A percentile compares a stretch with the other conserved stretches of the same genome.
Evolutionary conservation across 2,888 invertebrate species (phyloP).

Genomic region (Pammene aurita): DNA sequence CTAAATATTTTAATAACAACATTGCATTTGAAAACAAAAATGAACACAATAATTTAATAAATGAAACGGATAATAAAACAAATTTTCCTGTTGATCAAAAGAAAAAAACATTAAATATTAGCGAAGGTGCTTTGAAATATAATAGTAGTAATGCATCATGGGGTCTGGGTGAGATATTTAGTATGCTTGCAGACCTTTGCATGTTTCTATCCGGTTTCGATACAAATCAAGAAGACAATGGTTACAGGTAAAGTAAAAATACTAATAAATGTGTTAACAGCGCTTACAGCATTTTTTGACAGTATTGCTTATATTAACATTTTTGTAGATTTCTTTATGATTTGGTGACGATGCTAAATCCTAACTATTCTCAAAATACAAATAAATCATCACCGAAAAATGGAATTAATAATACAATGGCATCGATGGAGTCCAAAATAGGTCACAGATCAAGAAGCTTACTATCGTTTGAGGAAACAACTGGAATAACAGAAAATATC

Average conservation of each 20-base stretch:
- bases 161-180: slow-evolving; percentile 3
- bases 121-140: neutral
- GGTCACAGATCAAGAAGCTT: slow-evolving; percentile 64
- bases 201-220: slow-evolving; percentile 19
- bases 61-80: neutral
- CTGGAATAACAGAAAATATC: neutral
- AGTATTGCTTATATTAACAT: too few relatives aligned
- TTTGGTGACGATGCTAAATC: slow-evolving; percentile 11
- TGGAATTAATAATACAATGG: neutral
- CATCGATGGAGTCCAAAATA: slow-evolving; percentile 54
- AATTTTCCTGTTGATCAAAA: neutral
- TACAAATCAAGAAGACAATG: slow-evolving; percentile 8
- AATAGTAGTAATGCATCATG: neutral
- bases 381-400: neutral
- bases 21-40: neutral
- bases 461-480: slow-evolving; percentile 53
- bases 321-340: slow-evolving; percentile 11
- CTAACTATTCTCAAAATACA: neutral
- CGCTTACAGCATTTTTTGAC: neutral
- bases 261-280: neutral
- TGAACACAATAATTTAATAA: neutral
- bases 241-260: slow-evolving; percentile 5
- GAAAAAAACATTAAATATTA: neutral
- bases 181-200: slow-evolving; percentile 11
- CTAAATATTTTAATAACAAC: neutral